These are phyloP conservation scores for Drosophila leonis DNA, from an alignment of 2,888 invertebrate species.

Conservation along the genomic window DNA sequence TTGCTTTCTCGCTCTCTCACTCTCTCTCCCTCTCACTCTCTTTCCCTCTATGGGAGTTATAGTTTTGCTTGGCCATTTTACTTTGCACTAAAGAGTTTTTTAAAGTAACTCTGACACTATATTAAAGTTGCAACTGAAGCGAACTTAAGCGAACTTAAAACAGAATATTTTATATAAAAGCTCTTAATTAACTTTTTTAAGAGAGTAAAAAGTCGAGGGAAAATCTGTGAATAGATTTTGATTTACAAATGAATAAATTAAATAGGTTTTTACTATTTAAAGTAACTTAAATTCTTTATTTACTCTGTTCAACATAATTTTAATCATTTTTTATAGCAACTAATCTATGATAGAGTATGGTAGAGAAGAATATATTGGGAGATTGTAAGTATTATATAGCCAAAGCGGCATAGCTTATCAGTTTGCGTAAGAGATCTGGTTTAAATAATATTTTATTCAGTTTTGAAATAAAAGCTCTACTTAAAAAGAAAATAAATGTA, in stretches of 20 bases:
- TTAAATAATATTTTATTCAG: neutral
- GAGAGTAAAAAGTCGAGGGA: neutral
- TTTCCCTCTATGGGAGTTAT: neutral
- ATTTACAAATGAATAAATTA: neutral
- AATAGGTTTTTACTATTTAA: neutral
- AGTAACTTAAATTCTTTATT: neutral
- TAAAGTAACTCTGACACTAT: constrained; percentile 17
- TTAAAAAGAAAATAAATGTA: no score
- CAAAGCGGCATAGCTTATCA: no score
- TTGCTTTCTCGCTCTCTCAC: constrained; percentile 1
- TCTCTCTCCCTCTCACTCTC: neutral
- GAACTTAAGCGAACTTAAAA: no score
- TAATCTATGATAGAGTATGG: no score
- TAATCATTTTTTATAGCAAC: neutral
- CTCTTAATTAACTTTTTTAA: neutral
- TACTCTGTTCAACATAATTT: neutral
- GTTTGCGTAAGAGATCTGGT: no score
- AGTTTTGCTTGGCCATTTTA: neutral
- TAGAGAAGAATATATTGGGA: neutral
- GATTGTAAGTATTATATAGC: neutral
- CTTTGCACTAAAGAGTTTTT: constrained; percentile 19
- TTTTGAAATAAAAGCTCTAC: neutral
- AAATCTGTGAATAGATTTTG: no score
- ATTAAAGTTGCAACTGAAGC: constrained; percentile 17
- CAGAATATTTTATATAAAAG: neutral